Conservation (phyloP, 2,888 invertebrate genomes). For the Scaeva pyrastri region DNA sequence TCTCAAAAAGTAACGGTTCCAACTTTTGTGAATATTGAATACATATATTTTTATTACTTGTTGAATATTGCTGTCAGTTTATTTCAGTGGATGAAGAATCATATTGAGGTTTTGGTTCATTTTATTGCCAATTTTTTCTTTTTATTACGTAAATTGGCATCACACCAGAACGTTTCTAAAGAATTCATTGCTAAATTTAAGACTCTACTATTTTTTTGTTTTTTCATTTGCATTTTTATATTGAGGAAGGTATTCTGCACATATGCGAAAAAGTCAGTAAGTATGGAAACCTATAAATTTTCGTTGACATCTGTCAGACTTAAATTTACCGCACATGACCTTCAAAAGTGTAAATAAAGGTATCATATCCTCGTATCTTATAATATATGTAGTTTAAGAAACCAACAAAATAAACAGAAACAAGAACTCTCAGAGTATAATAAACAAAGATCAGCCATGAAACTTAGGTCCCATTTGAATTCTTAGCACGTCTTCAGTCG, state of each 20-base stretch:
- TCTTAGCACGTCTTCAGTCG: slow-evolving; percentile 46
- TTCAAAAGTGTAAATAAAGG: slow-evolving; percentile 29
- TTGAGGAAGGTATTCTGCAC: slow-evolving; percentile 5
- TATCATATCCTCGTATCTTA: background rate
- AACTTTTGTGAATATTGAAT: too few species aligned
- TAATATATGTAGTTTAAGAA: background rate
- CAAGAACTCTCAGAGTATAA: background rate
- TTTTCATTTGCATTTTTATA: background rate
- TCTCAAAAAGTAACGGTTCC: too few species aligned
- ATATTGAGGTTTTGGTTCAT: too few species aligned
- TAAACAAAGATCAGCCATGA: slow-evolving; percentile 45
- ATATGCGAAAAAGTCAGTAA: background rate
- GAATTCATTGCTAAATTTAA: background rate
- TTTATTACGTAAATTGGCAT: too few species aligned
- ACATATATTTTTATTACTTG: too few species aligned
- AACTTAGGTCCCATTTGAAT: slow-evolving; percentile 40
- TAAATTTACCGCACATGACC: slow-evolving; percentile 28
- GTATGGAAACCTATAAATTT: background rate
- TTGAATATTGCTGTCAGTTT: too few species aligned
- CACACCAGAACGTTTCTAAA: too few species aligned
- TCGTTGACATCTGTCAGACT: slow-evolving; percentile 6
- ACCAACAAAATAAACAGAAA: background rate
- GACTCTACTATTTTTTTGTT: background rate
- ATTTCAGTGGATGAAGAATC: too few species aligned
- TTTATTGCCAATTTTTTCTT: too few species aligned